Evolutionary conservation across 2,888 invertebrate genomes (phyloP).

Genomic region (Podabrus alpinus): DNA sequence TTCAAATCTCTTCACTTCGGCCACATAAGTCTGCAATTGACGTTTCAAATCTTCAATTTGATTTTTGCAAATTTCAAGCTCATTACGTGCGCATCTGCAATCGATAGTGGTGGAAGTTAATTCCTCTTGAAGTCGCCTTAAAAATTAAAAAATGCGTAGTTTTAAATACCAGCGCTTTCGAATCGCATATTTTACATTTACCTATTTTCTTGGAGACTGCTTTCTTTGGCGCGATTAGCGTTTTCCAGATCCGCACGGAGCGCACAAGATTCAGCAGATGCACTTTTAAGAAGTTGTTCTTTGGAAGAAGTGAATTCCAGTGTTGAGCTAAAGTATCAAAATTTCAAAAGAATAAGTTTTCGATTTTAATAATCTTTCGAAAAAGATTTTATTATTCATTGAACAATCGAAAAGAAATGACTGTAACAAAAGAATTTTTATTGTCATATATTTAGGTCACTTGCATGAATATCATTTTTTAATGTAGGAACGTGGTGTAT

Average conservation of each 20-base stretch:
- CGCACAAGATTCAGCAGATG: constrained; percentile 61
- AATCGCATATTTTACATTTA: constrained; percentile 22
- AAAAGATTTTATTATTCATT: background rate
- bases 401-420: constrained; percentile 4
- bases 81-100: constrained; percentile 65
- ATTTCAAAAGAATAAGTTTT: background rate
- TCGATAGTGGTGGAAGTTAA: constrained; percentile 67
- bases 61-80: constrained; percentile 69
- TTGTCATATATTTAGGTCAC: constrained; percentile 10
- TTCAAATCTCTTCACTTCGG: constrained; percentile 78
- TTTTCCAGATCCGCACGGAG: constrained; percentile 65
- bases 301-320: constrained; percentile 53
- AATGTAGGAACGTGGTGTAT: background rate
- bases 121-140: constrained; percentile 73
- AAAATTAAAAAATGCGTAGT: constrained; percentile 3
- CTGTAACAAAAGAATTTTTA: constrained; percentile 14
- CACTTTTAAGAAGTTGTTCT: constrained; percentile 59
- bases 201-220: constrained; percentile 65
- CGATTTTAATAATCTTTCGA: background rate
- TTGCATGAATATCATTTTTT: background rate
- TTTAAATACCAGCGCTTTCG: background rate
- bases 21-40: constrained; percentile 80
- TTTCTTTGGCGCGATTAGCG: constrained; percentile 62
- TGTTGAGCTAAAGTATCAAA: constrained; percentile 40
- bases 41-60: constrained; percentile 76